These are phyloP conservation scores for Aythya baeri DNA, from an alignment of 2,113 vertebrate genomes.

Conservation along the genomic window DNA sequence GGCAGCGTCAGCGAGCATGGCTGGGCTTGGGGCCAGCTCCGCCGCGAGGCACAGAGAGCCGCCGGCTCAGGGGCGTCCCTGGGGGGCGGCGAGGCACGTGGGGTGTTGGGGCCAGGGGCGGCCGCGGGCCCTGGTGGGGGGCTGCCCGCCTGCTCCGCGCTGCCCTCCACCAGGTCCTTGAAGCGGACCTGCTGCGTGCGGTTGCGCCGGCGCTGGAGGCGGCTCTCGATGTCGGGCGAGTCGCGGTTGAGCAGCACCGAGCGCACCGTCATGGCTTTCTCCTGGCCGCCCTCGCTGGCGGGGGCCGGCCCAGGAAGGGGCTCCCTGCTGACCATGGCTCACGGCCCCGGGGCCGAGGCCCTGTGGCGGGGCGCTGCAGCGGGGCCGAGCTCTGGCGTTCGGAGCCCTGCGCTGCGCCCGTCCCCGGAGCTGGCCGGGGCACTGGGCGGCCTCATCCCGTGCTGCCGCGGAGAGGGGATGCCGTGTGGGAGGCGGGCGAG, in stretches of 20 bases:
- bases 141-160: background rate
- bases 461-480: background rate
- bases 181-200: conserved; percentile 89
- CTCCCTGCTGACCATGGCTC: conserved; percentile 84
- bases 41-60: conserved; percentile 60
- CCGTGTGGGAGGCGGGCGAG: background rate
- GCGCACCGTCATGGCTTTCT: conserved; percentile 84
- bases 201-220: conserved; percentile 80
- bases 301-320: conserved; percentile 73
- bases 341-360: background rate
- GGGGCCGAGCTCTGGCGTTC: background rate
- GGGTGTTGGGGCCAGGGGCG: conserved; percentile 36
- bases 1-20: conserved; percentile 81
- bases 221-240: conserved; percentile 82
- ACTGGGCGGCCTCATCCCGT: background rate
- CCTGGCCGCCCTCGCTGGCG: conserved; percentile 54
- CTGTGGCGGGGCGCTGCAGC: background rate
- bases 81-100: conserved; percentile 48
- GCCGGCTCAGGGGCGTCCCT: conserved; percentile 18
- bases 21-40: conserved; percentile 79
- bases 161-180: conserved; percentile 82
- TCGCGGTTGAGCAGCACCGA: conserved; percentile 86
- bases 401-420: background rate
- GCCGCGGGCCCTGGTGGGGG: conserved; percentile 31
- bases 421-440: background rate